A percentile compares a stretch with the other conserved stretches of the same genome.
These are phyloP conservation scores for Odontocolon sp. DNA, from an alignment of 2,888 invertebrate genomes.

Conservation along the genomic window DNA sequence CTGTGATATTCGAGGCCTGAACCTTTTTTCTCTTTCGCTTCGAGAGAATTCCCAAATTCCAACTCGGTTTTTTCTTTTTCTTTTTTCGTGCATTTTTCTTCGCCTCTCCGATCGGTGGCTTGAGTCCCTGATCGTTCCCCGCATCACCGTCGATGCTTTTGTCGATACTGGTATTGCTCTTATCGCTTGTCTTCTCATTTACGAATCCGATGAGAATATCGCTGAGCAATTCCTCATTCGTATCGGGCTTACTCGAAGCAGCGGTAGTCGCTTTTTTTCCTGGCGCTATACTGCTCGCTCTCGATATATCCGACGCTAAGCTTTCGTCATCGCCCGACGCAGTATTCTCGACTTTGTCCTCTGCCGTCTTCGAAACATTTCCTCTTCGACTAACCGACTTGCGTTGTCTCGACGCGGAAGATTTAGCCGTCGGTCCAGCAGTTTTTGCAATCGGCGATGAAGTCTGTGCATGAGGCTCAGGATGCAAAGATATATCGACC, in stretches of 20 bases:
- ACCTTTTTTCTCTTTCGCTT: conserved; percentile 69
- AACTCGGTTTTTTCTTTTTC: conserved; percentile 61
- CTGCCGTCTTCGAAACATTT: conserved; percentile 48
- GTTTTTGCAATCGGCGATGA: conserved; percentile 29
- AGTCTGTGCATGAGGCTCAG: conserved; percentile 61
- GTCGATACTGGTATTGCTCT: no score
- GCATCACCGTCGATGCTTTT: conserved; percentile 61
- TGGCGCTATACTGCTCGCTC: conserved; percentile 65
- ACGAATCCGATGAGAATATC: conserved; percentile 66
- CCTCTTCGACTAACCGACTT: conserved; percentile 40
- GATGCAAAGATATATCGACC: conserved; percentile 74
- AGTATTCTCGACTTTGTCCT: conserved; percentile 54
- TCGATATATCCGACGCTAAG: conserved; percentile 72
- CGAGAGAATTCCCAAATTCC: conserved; percentile 63
- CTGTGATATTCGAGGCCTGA: conserved; percentile 19
- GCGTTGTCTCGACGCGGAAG: conserved; percentile 27
- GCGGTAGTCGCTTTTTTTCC: conserved; percentile 52
- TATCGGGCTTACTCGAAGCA: conserved; percentile 39
- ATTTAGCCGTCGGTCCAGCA: conserved; percentile 1
- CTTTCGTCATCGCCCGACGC: conserved; percentile 70
- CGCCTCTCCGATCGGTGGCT: conserved; percentile 42
- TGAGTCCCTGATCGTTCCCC: conserved; percentile 62
- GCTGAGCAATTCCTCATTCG: conserved; percentile 68
- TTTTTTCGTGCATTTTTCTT: conserved; percentile 72
- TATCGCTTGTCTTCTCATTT: conserved; percentile 56